phyloP scores from a whole-genome alignment of 64 coral and sea anemone species.

The Stylophora pistillata region DNA sequence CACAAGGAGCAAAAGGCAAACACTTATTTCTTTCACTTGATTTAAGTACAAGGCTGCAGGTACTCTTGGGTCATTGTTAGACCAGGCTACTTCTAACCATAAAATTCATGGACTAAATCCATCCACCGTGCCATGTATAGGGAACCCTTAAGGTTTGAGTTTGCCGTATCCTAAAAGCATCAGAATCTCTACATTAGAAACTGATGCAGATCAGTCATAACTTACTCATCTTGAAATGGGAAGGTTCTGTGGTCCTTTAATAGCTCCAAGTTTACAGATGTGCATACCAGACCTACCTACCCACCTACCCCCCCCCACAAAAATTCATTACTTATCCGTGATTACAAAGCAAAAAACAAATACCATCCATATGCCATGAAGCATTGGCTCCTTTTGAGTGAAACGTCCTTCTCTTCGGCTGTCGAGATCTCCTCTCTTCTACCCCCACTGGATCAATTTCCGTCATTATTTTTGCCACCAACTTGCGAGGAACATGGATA shows the following conservation, averaged over 20 bases:
- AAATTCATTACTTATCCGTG: too few relatives aligned
- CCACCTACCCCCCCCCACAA: too few relatives aligned
- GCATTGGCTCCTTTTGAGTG: constrained; percentile 54
- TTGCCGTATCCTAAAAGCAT: too few relatives aligned
- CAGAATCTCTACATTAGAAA: too few relatives aligned
- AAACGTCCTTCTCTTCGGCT: constrained; percentile 33
- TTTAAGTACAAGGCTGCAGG: constrained; percentile 41
- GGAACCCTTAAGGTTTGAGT: constrained; percentile 50
- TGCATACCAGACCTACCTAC: too few relatives aligned
- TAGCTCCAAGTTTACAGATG: too few relatives aligned
- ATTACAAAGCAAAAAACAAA: too few relatives aligned
- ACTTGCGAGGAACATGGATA: constrained; percentile 31
- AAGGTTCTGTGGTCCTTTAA: too few relatives aligned
- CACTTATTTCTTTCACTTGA: not conserved
- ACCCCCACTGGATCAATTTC: constrained; percentile 44
- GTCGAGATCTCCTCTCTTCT: constrained; percentile 23
- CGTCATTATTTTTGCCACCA: not conserved
- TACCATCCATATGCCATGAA: constrained; percentile 60
- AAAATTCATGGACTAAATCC: constrained; percentile 44
- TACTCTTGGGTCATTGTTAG: constrained; percentile 55
- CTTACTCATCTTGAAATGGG: too few relatives aligned
- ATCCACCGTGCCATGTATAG: constrained; percentile 53
- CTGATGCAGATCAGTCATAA: too few relatives aligned
- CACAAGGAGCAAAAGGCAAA: not conserved
- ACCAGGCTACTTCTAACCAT: constrained; percentile 52